These are phyloP conservation scores for Xyliphius kryptos DNA, from an alignment of 2,113 vertebrate species.

Conservation along the genomic window DNA sequence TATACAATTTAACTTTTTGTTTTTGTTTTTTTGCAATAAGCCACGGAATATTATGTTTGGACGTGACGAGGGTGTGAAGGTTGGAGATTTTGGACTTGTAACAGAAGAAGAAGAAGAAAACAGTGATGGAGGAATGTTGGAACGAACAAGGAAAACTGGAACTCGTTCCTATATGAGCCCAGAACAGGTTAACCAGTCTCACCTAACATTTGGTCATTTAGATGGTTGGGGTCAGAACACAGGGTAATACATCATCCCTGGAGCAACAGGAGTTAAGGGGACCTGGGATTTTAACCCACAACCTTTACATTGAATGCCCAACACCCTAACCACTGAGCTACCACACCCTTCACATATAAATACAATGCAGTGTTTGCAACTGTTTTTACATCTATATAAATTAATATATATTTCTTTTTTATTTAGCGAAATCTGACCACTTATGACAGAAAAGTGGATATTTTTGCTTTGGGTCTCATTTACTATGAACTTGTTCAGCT, in stretches of 20 bases:
- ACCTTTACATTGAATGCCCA: no score
- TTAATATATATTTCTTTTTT: background rate
- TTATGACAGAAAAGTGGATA: background rate
- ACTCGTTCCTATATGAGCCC: conserved; percentile 63
- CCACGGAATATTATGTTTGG: background rate
- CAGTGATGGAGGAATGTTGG: conserved; percentile 28
- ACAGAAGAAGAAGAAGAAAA: conserved; percentile 16
- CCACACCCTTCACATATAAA: no score
- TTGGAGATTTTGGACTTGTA: conserved; percentile 3
- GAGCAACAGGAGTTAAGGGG: no score
- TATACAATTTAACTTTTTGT: no score
- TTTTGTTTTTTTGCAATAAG: background rate
- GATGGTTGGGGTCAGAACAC: no score
- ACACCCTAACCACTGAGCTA: no score
- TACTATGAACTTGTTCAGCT: background rate
- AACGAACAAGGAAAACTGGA: conserved; percentile 51
- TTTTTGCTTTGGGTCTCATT: conserved; percentile 1
- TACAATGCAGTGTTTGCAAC: background rate
- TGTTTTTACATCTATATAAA: background rate
- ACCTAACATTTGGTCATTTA: background rate
- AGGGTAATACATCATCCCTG: no score
- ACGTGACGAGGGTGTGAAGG: background rate
- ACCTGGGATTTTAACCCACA: no score
- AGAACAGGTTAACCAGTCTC: conserved; percentile 54
- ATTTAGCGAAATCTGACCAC: background rate